These are phyloP conservation scores for Ormyrus pomaceus DNA, from an alignment of 2,888 invertebrate genomes.

Conservation along the genomic window DNA sequence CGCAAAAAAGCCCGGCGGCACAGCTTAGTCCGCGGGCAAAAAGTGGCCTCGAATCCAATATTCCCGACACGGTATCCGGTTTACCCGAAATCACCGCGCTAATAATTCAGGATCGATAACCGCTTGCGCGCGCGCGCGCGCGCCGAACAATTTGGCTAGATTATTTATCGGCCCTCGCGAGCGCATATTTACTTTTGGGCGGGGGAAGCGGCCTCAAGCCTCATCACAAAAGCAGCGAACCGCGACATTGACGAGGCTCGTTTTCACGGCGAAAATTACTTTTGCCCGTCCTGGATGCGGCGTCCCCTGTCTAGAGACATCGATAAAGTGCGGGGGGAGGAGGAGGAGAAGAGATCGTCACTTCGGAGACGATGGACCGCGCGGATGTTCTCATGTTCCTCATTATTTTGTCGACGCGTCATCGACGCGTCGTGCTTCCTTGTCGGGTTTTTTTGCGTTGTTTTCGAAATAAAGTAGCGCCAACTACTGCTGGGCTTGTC, in stretches of 20 bases:
- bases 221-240: conserved; percentile 39
- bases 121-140: not conserved
- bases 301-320: conserved; percentile 10
- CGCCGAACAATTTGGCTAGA: conserved; percentile 43
- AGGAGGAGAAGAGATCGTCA: conserved; percentile 5
- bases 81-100: conserved; percentile 48
- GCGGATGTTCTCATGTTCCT: conserved; percentile 33
- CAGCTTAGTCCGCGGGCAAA: no score
- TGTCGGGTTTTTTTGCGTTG: not conserved
- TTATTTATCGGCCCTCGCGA: conserved; percentile 43
- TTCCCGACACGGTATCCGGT: conserved; percentile 45
- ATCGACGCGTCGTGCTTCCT: conserved; percentile 7
- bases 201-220: conserved; percentile 2
- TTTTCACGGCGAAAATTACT: conserved; percentile 53
- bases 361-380: conserved; percentile 26
- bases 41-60: conserved; percentile 40
- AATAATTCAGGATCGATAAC: conserved; percentile 51
- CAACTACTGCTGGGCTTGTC: not conserved
- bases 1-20: not conserved
- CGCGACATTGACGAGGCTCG: conserved; percentile 51
- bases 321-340: conserved; percentile 27
- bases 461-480: not conserved
- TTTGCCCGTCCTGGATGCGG: conserved; percentile 28
- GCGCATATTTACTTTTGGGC: conserved; percentile 51
- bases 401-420: conserved; percentile 39